phyloP scores from a whole-genome alignment of 1,140 invertebrate species.

The Drosophila serrata region DNA sequence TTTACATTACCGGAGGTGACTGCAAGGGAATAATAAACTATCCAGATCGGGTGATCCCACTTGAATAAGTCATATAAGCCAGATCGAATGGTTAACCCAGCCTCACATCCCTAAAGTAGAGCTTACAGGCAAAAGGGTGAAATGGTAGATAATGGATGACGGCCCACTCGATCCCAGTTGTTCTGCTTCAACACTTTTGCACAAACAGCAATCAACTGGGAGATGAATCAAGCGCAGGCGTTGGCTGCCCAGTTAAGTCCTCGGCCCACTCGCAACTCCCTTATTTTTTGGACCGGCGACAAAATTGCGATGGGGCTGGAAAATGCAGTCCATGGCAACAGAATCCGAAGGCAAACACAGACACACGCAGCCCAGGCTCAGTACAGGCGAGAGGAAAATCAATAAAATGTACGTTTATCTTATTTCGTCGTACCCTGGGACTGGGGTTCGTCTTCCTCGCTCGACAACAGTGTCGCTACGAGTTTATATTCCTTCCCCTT shows the following conservation, averaged over 20 bases:
- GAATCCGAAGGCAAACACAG: constrained; percentile 41
- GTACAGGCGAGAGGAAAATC: constrained; percentile 68
- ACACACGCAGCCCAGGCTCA: constrained; percentile 13
- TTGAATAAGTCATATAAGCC: neutral
- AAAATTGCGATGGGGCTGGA: constrained; percentile 46
- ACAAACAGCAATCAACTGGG: constrained; percentile 66
- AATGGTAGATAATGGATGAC: constrained; percentile 34
- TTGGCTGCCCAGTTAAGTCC: constrained; percentile 58
- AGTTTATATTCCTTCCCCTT: constrained; percentile 25
- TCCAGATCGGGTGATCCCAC: neutral
- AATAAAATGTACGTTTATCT: constrained; percentile 76
- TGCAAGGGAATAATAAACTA: neutral
- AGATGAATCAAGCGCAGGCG: constrained; percentile 69
- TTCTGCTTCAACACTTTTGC: constrained; percentile 62
- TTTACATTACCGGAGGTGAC: no score
- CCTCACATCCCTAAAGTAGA: constrained; percentile 20
- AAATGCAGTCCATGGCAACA: constrained; percentile 62
- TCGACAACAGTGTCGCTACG: constrained; percentile 5
- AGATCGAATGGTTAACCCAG: constrained; percentile 14
- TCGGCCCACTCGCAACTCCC: constrained; percentile 8
- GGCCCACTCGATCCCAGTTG: constrained; percentile 52
- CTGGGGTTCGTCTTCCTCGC: constrained; percentile 32
- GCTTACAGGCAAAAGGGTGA: constrained; percentile 27
- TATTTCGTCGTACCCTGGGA: constrained; percentile 55
- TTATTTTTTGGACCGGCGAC: constrained; percentile 56